A percentile compares a stretch with the other conserved stretches of the same genome.
Evolutionary conservation across 2,797 vertebrate genomes (phyloP).

Genomic region (Lepus oiostolus): DNA sequence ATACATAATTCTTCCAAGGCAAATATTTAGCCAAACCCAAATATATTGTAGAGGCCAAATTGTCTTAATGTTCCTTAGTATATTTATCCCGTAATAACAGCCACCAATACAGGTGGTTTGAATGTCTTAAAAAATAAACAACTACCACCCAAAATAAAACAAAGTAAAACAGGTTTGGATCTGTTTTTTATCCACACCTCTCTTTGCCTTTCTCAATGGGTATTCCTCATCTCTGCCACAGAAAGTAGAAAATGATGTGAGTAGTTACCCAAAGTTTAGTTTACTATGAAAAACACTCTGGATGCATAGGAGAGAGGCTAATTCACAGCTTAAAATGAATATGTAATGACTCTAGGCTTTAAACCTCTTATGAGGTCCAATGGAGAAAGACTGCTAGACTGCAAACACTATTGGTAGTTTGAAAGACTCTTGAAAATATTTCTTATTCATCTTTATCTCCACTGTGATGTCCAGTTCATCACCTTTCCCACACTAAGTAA

Average conservation of each 20-base stretch:
- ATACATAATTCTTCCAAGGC: constrained; percentile 24
- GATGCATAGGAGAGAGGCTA: not conserved
- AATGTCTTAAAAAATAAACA: constrained; percentile 54
- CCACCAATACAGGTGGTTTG: constrained; percentile 25
- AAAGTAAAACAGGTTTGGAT: constrained; percentile 14
- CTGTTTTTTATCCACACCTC: constrained; percentile 33
- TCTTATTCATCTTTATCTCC: constrained; percentile 3
- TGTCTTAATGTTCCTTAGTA: constrained; percentile 51
- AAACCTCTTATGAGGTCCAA: not conserved
- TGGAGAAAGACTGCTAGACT: not conserved
- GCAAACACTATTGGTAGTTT: not conserved
- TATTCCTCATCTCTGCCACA: not conserved
- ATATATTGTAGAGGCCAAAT: constrained; percentile 10
- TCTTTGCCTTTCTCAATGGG: not conserved
- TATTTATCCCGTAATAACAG: constrained; percentile 28
- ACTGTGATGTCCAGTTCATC: not conserved
- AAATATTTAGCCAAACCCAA: constrained; percentile 68
- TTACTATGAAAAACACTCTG: not conserved
- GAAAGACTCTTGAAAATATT: constrained; percentile 33
- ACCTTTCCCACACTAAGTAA: not conserved
- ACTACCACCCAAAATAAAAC: constrained; percentile 49
- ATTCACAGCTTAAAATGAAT: constrained; percentile 3
- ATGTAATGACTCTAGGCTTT: not conserved
- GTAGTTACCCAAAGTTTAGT: constrained; percentile 19
- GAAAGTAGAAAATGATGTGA: constrained; percentile 37